Evolutionary conservation across 2,113 vertebrate genomes (phyloP), one percentile per base, ranked within the genome.

Genomic region (Brachyistius frenatus): DNA sequence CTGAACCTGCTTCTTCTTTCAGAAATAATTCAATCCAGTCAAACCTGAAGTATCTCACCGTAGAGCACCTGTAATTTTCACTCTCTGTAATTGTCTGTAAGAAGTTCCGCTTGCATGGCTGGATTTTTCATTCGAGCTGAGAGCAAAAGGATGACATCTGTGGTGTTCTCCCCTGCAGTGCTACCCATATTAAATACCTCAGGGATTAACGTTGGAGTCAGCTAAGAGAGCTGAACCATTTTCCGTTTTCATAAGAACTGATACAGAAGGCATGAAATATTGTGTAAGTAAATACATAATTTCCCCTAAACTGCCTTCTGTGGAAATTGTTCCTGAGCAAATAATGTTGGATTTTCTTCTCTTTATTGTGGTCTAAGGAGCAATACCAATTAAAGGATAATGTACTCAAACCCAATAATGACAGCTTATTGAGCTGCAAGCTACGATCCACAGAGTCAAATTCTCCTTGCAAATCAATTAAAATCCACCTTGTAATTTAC

Each of bases 331-430:
- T 44, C 10, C 13, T 44, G 50, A 10, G 3, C 2, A 16, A 3
- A 8, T 41, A 31, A 44, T 23, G 23, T 23, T 23, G 23, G 23
- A 35, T 13, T 41, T 7, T 30, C 1, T 44, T 11, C 41, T 44
- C 41, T 13, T 2, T 52, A 47, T 33, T 14, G 73, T 0, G 49
- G 33, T 62, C 56, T 41, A 55, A 31, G 30, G 60, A 39, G 8
- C 61, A 70, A 66, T 66, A 71, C 41, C 16, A 75, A 65, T 64
- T 58, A 46, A 35, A 62, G 11, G 36, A 13, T 55, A 80, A 81
- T 73, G 31, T 65, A 60, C 64, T 58, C 47, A 64, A 73, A 66
- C 32, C 32, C 49, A 78, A 57, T 67, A 62, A 78, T 0, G 10
- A 6, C 13, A 55, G 33, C 37, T 53, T 50, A 37, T 14, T 66